These are phyloP conservation scores for fruit fly (Drosophila melanogaster) DNA, from an alignment of 1,140 invertebrate species.

Conservation along the genomic window Release_6_plus_ISO1_MT NT_033779.5:13573501-13574000, in stretches of 20 bases:
- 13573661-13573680: slow-evolving; percentile 79
- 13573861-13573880: slow-evolving; percentile 34
- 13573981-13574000: slow-evolving; percentile 16
- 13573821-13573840: slow-evolving; percentile 10
- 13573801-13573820: slow-evolving; percentile 3
- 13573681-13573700: slow-evolving; percentile 79
- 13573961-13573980: slow-evolving; percentile 47
- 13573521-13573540: not conserved
- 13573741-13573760: slow-evolving; percentile 18
- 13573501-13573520: not conserved
- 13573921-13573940: slow-evolving; percentile 48
- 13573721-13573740: not conserved
- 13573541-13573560: not conserved
- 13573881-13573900: slow-evolving; percentile 49
- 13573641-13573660: slow-evolving; percentile 56
- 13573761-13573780: slow-evolving; percentile 26
- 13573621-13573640: slow-evolving; percentile 65
- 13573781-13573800: slow-evolving; percentile 24
- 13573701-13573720: slow-evolving; percentile 64
- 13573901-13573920: slow-evolving; percentile 38
- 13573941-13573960: slow-evolving; percentile 57
- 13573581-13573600: slow-evolving; percentile 52
- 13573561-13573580: slow-evolving; percentile 33
- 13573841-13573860: not conserved
- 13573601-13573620: slow-evolving; percentile 76